Percentiles rank a stretch among this genome's conserved stretches.
These are phyloP conservation scores for Gallirallus australis DNA, from an alignment of 2,797 vertebrate genomes.

Conservation along the genomic window DNA sequence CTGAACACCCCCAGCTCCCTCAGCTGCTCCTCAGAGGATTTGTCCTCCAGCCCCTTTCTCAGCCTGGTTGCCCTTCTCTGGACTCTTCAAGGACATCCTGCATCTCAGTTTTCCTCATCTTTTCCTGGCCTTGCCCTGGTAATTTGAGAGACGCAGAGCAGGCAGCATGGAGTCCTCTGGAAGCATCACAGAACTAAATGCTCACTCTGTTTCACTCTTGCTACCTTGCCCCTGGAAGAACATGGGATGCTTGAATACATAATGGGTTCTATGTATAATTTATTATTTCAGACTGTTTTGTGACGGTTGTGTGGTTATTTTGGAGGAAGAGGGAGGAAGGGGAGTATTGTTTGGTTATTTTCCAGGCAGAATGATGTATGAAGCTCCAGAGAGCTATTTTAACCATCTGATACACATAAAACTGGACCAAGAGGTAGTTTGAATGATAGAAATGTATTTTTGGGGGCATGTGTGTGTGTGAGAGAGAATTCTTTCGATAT, in stretches of 20 bases:
- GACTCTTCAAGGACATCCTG: background rate
- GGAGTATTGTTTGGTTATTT: background rate
- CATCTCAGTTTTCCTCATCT: background rate
- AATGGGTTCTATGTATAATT: background rate
- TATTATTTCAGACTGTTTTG: background rate
- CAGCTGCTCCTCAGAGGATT: too few species aligned
- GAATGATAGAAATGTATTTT: background rate
- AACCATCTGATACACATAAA: background rate
- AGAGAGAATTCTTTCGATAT: background rate
- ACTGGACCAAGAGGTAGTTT: background rate
- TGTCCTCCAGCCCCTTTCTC: too few species aligned
- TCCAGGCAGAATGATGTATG: background rate
- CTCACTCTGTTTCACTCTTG: rapidly evolving
- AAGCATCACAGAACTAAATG: background rate
- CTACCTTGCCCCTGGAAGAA: background rate
- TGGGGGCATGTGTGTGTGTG: background rate
- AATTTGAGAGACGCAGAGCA: background rate
- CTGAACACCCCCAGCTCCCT: too few species aligned
- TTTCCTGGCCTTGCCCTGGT: background rate
- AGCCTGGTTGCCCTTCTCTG: too few species aligned
- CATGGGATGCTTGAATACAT: background rate
- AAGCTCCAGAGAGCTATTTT: conserved; percentile 10
- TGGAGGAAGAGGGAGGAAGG: background rate
- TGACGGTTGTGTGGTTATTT: background rate
- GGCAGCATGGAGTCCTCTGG: background rate